Evolutionary conservation across 1,140 invertebrate species (phyloP).

Genomic region (Dendrolimus punctatus): DNA sequence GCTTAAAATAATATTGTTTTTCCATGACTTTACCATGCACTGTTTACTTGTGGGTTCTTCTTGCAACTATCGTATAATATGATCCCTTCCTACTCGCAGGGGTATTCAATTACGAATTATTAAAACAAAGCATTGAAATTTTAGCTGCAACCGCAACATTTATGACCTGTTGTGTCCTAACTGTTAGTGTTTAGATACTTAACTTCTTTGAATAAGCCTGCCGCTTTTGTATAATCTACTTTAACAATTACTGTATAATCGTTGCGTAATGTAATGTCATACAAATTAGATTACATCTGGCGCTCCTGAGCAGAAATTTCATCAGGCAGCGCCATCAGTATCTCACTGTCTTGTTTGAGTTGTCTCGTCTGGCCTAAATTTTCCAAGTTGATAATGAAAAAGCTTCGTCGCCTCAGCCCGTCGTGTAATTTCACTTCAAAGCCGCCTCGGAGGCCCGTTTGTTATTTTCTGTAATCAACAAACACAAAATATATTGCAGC

Average conservation of each 20-base stretch:
- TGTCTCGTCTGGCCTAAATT: conserved; percentile 53
- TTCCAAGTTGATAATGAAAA: conserved; percentile 63
- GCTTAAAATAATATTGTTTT: no score
- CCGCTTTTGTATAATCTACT: no score
- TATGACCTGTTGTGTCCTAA: conserved; percentile 41
- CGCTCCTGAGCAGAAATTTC: conserved; percentile 1
- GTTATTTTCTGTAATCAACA: conserved; percentile 56
- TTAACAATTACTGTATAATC: no score
- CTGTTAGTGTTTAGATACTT: no score
- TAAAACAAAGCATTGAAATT: conserved; percentile 57
- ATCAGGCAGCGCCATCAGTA: conserved; percentile 9
- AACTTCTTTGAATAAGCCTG: no score
- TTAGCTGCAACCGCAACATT: conserved; percentile 52
- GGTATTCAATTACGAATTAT: conserved; percentile 47
- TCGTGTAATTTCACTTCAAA: conserved; percentile 49
- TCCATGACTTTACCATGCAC: no score
- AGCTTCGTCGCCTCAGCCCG: conserved; percentile 35
- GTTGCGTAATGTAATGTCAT: no score
- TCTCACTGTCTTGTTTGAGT: conserved; percentile 38
- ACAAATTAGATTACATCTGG: no score
- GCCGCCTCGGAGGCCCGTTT: conserved; percentile 40
- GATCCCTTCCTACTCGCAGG: conserved; percentile 19
- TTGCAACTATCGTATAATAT: no score
- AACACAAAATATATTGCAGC: conserved; percentile 41
- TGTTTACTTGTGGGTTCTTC: no score